Percentiles rank a stretch among this genome's conserved stretches.
Conservation (phyloP, 2,797 vertebrate genomes). For the Sibirionetta formosa region DNA sequence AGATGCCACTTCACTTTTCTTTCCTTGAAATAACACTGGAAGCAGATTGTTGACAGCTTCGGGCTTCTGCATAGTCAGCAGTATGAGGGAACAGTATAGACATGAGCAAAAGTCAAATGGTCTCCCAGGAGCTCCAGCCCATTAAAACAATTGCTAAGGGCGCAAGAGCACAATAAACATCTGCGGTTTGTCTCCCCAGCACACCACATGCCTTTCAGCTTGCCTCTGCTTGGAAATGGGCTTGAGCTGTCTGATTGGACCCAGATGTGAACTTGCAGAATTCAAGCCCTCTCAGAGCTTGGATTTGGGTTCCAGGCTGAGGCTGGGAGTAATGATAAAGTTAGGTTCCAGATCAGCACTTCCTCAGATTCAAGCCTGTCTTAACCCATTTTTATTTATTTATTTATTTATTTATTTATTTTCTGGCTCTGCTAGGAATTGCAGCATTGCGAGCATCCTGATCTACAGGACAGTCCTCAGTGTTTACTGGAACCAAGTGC, state of each 20-base stretch:
- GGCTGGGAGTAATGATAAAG: not conserved
- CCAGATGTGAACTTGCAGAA: slow-evolving; percentile 38
- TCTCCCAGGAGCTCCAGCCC: slow-evolving; percentile 73
- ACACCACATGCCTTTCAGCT: slow-evolving; percentile 8
- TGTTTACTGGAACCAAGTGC: not conserved
- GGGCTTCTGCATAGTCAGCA: slow-evolving; percentile 73
- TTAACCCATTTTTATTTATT: not conserved
- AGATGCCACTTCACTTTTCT: slow-evolving; percentile 62
- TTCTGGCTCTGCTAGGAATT: not conserved
- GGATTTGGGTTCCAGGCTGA: slow-evolving; percentile 26
- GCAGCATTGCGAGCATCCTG: not conserved
- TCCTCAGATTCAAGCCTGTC: not conserved
- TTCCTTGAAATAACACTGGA: slow-evolving; percentile 60
- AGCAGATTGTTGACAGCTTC: slow-evolving; percentile 66
- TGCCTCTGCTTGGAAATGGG: slow-evolving; percentile 32
- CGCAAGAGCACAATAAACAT: slow-evolving; percentile 61
- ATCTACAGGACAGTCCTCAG: not conserved
- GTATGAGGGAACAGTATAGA: slow-evolving; percentile 48
- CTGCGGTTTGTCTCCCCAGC: slow-evolving; percentile 53
- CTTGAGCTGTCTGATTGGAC: slow-evolving; percentile 9
- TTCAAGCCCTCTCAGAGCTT: not conserved
- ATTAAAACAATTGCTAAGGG: slow-evolving; percentile 76
- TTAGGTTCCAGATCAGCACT: slow-evolving; percentile 7
- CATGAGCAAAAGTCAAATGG: slow-evolving; percentile 75
- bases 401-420: no score